Evolutionary conservation across 2,888 invertebrate species (phyloP), one percentile per base, ranked within the genome.

Genomic region (Acanthococcus lagerstroemiae): DNA sequence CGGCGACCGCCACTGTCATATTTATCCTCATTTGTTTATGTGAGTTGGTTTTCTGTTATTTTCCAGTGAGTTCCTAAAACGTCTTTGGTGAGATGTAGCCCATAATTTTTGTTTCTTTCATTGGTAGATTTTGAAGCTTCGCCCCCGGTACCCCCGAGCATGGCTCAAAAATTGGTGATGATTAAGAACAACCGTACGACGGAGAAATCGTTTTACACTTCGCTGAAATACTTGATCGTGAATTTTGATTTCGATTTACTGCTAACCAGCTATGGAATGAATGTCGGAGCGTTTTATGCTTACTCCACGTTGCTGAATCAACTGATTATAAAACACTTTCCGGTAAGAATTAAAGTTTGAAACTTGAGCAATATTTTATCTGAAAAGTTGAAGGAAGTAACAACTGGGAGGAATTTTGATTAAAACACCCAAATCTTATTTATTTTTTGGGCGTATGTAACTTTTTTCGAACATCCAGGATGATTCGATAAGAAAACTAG

Each of bases 71-170:
- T 7, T 17, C 15, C 46, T 45, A 37, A 37, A 7, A 9, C 15
- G 15, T 15, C 37, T 15, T 9, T n/a, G n/a, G n/a, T 19, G 17
- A 9, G 3, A 48, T n/a, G 19, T 21, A n/a, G 48, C 2, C n/a
- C 9, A 2, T 48, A 4, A 37, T 37, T 37, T n/a, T 56, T 27
- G 27, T 30, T 12, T 58, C 45, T 45, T 44, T 24, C 44, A 48
- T 52, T 1, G 15, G 15, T 15, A 96, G 95, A 94, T 77, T 96
- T 96, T 80, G 86, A 89, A 76, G 85, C 88, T 63, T 84, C 83
- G 48, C 96, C 96, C 1, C 85, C 88, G 0, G 81, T 86, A 3
- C 94, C 96, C 0, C 95, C 96, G 0, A 93, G 93, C 48, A 82
- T 84, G 19, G 94, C 94, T 0, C 83, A 84, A 63, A 66, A 66